Evolutionary conservation across 2,113 vertebrate genomes (phyloP), one percentile per base, ranked within the genome.

Genomic region (Bubo bubo): DNA sequence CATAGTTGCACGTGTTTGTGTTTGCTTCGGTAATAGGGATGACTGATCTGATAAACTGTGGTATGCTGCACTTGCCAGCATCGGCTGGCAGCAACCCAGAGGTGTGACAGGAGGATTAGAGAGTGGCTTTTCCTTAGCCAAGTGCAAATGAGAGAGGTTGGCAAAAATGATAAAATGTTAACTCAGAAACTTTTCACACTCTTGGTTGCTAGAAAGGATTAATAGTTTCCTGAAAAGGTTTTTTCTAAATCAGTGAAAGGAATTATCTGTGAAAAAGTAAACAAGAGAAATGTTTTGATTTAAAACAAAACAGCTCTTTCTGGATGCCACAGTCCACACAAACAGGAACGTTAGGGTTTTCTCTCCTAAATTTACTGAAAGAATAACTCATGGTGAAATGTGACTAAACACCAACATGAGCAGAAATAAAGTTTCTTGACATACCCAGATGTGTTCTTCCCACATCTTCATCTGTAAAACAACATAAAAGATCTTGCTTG

Each of bases 1-100:
- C 12, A 0, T 24, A 13, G 47, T 59, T 32, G 17, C 39, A 47
- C 58, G 18, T 0, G 0, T 3, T 23, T 53, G 30, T 10, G 17
- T 71, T 52, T 52, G 43, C 22, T 79, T 56, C 58, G 13, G 28
- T 12, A 13, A 41, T 3, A 23, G 34, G 47, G 21, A 49, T 1
- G 1, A 19, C n/a, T 15, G n/a, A 30, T n/a, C 28, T 27, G 47
- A 18, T 19, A 35, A 55, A 5, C 41, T 68, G 53, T 6, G 43
- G 24, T 21, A 45, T 9, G 2, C 26, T 23, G 58, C 53, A 9
- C 34, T 34, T 45, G 72, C 35, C 72, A 87, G 34, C 22, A 75
- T 37, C 9, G 45, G 27, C 72, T 71, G 56, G 35, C 58, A 66
- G 59, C 1, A 1, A 45, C 26, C 30, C 49, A 86, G 75, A 68